Evolutionary conservation across 2,888 invertebrate genomes (phyloP), one percentile per base, ranked within the genome.

Genomic region (Leptura quadrifasciata): DNA sequence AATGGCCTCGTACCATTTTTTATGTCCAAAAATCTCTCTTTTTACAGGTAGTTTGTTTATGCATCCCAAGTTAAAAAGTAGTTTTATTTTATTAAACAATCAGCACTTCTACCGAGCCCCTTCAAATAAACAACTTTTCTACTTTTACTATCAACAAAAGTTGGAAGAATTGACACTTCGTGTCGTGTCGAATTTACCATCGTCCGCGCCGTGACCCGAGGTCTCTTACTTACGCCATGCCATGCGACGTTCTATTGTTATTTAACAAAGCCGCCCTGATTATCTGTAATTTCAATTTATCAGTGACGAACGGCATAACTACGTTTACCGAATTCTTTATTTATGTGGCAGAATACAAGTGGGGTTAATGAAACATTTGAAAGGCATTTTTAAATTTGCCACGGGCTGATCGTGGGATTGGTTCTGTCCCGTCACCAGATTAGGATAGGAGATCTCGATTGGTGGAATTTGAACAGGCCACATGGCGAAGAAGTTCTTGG

Each of bases 381-480:
- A 39, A 39, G 39, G 39, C 39, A 10, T 39, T 39, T 39, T 39
- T 39, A 39, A 39, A 39, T 39, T 39, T 3, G 15, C 10, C 39
- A 15, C 12, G 39, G 12, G 21, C 27, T 15, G 9, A 54, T 2
- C 8, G 17, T 18, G 6, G 20, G n/a, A 69, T 69, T 69, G 57
- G 58, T 18, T 31, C 15, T 18, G 10, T 3, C 2, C 27, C 17
- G 57, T 69, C 69, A 57, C 31, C 69, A 69, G 69, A 69, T 67
- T 35, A 9, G 9, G 17, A 18, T 6, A 2, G 15, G 15, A 8
- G 18, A 3, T 6, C 15, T 12, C 72, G 74, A 76, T 81, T 80
- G 80, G 81, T 54, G 54, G 47, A 20, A 55, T 76, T 74, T 61
- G 74, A 78, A 81, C 81, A 80, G 71, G 77, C 80, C 80, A 80